phyloP scores from a whole-genome alignment of 2,888 invertebrate species.

The Leucophenga montana region DNA sequence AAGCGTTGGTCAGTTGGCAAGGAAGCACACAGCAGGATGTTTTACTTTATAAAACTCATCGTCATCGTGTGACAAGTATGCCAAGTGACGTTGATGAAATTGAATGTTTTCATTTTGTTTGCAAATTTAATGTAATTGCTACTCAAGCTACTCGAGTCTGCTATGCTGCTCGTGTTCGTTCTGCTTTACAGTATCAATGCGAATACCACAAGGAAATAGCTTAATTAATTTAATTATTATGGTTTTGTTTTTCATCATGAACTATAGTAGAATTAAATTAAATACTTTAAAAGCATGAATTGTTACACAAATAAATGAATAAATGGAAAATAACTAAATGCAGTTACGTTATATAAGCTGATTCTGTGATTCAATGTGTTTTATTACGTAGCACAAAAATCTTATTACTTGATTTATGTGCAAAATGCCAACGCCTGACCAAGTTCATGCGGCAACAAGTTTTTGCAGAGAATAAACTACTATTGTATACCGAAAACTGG shows the following conservation, averaged over 20 bases:
- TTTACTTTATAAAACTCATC: neutral
- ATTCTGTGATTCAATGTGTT: neutral
- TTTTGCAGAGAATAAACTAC: neutral
- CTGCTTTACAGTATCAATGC: neutral
- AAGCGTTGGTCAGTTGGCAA: neutral
- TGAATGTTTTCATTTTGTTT: neutral
- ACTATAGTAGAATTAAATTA: neutral
- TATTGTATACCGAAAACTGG: neutral
- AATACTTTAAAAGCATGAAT: neutral
- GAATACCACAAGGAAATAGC: neutral
- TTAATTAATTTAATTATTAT: slow-evolving; percentile 8
- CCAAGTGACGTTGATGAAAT: slow-evolving; percentile 10
- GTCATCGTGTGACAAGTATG: neutral
- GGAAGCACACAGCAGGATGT: neutral
- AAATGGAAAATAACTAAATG: neutral
- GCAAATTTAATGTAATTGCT: too few species aligned
- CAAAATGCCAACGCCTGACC: neutral
- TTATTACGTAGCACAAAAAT: neutral
- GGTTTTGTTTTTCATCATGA: neutral
- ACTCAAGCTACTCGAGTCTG: too few species aligned
- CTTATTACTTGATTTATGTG: too few species aligned
- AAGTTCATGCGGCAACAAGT: slow-evolving; percentile 25
- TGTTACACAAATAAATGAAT: too few species aligned
- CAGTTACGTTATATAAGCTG: slow-evolving; percentile 1
- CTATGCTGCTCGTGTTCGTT: neutral